Evolutionary conservation across 92 coral and sea anemone genomes (phyloP).

Genomic region (Palythoa grandiflora): DNA sequence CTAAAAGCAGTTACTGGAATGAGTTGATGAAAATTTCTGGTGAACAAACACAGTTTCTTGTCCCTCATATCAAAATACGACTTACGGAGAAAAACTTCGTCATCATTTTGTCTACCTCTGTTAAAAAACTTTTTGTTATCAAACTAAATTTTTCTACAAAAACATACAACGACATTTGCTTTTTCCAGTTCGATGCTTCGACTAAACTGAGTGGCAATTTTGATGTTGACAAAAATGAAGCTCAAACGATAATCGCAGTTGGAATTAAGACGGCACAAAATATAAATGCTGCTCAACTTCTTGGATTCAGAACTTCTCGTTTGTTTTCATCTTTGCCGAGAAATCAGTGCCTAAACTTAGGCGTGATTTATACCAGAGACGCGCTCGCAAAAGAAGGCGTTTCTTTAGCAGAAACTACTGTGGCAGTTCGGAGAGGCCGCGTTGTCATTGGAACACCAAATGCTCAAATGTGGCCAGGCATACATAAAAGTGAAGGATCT

Average conservation of each 20-base stretch:
- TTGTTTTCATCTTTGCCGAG: background rate
- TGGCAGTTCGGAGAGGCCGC: slow-evolving; percentile 40
- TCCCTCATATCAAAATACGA: slow-evolving; percentile 3
- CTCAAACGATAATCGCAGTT: slow-evolving; percentile 23
- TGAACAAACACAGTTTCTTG: background rate
- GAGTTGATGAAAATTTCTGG: background rate
- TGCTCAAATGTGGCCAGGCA: slow-evolving; percentile 61
- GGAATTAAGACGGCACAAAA: slow-evolving; percentile 32
- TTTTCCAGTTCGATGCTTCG: background rate
- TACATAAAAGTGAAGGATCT: slow-evolving; percentile 35
- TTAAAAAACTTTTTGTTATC: slow-evolving; percentile 3
- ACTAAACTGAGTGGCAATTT: slow-evolving; percentile 32
- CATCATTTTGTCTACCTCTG: slow-evolving; percentile 10
- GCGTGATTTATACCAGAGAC: background rate
- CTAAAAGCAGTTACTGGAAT: background rate
- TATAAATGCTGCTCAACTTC: background rate
- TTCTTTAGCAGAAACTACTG: slow-evolving; percentile 46
- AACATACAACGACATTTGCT: background rate
- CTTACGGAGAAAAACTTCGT: slow-evolving; percentile 30
- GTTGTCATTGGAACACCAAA: slow-evolving; percentile 66
- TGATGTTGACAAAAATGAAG: background rate
- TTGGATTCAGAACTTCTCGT: background rate
- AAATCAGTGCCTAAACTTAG: background rate
- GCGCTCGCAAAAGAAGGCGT: background rate
- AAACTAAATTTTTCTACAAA: background rate